Evolutionary conservation across 2,113 vertebrate genomes (phyloP).

Genomic region (Chrysochloris asiatica): DNA sequence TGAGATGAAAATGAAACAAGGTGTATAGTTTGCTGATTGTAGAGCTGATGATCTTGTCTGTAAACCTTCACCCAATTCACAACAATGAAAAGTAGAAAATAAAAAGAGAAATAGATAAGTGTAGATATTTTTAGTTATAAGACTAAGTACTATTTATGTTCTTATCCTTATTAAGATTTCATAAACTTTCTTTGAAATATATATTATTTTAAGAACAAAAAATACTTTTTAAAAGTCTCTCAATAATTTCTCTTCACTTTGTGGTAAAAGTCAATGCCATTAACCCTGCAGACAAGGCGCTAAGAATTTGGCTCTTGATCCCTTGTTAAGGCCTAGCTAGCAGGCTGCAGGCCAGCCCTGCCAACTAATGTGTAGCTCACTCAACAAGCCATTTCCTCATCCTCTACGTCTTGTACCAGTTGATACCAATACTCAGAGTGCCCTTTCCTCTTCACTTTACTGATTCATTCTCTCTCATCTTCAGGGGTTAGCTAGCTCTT

Average conservation of each 20-base stretch:
- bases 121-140: slow-evolving; percentile 5
- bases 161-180: not conserved
- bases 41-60: too few species aligned
- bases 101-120: too few species aligned
- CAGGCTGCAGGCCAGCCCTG: not conserved
- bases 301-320: not conserved
- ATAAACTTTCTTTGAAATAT: slow-evolving; percentile 27
- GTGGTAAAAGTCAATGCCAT: slow-evolving; percentile 8
- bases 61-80: too few species aligned
- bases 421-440: not conserved
- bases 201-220: not conserved
- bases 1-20: too few species aligned
- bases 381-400: not conserved
- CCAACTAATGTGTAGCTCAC: not conserved
- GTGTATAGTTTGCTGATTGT: too few species aligned
- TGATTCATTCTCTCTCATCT: not conserved
- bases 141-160: not conserved
- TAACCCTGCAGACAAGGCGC: not conserved
- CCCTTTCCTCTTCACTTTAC: not conserved
- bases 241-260: not conserved
- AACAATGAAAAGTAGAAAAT: too few species aligned
- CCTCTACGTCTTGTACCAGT: not conserved
- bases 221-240: not conserved
- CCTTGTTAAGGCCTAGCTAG: not conserved
- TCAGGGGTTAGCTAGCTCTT: not conserved